Evolutionary conservation across 37 sponge, comb jelly and placozoan species (phyloP).

Genomic region (Geodia barretti): DNA sequence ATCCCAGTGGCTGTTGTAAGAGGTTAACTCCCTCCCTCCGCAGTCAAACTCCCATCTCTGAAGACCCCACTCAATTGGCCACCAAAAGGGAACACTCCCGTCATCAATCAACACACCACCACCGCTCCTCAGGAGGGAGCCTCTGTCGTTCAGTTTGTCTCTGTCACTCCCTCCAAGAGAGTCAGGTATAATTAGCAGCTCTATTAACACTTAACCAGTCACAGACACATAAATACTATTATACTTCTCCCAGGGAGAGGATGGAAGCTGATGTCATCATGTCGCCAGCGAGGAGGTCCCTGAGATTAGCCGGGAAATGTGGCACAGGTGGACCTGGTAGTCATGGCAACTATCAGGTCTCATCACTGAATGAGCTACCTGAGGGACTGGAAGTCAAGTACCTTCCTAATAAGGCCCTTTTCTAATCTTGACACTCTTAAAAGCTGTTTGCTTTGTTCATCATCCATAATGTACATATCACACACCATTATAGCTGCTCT

Average conservation of each 20-base stretch:
- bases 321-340: background rate
- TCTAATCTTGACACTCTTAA: too few species aligned
- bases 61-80: too few species aligned
- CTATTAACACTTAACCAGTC: too few species aligned
- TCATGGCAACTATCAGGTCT: constrained; percentile 7
- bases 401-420: constrained; percentile 1
- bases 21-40: too few species aligned
- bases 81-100: too few species aligned
- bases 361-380: constrained; percentile 11
- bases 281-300: constrained; percentile 29
- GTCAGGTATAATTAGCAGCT: constrained; percentile 9
- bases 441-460: too few species aligned
- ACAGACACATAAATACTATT: background rate
- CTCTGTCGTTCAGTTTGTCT: background rate
- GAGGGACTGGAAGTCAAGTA: constrained; percentile 20
- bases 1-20: too few species aligned
- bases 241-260: background rate
- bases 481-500: too few species aligned
- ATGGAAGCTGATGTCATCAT: constrained; percentile 29
- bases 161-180: constrained; percentile 23
- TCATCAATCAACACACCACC: too few species aligned
- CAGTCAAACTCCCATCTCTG: too few species aligned
- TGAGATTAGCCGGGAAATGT: constrained; percentile 3
- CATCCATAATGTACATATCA: too few species aligned
- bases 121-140: constrained; percentile 1